A percentile compares a stretch with the other conserved stretches of the same genome.
These are phyloP conservation scores for Eutrigla gurnardus DNA, from an alignment of 2,797 vertebrate genomes.

Conservation along the genomic window DNA sequence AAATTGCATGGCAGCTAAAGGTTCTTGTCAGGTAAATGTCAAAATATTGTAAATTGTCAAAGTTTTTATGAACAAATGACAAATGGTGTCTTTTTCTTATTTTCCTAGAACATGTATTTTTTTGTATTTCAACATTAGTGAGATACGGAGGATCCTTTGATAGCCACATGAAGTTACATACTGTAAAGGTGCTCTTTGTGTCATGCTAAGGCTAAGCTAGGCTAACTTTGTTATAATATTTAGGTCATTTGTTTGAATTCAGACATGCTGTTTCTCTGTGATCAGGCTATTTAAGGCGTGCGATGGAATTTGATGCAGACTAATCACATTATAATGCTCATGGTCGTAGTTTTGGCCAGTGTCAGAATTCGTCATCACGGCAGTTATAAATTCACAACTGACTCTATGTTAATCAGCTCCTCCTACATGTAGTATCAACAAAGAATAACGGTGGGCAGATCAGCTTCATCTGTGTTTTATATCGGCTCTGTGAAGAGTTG, in stretches of 20 bases:
- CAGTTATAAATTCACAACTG: slow-evolving; percentile 29
- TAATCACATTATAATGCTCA: not conserved
- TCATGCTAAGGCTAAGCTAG: no score
- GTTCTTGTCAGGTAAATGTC: not conserved
- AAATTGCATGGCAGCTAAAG: not conserved
- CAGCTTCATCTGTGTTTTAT: slow-evolving; percentile 22
- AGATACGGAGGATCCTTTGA: not conserved
- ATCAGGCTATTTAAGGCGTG: not conserved
- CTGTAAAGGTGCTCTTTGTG: not conserved
- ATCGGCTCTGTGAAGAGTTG: slow-evolving; percentile 21
- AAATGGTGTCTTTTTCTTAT: not conserved
- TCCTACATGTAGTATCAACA: slow-evolving; percentile 27
- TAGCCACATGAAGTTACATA: not conserved
- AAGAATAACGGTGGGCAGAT: slow-evolving; percentile 27
- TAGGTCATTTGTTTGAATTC: not conserved
- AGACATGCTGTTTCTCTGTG: not conserved
- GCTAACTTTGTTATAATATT: not conserved
- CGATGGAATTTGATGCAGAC: not conserved
- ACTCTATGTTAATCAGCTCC: slow-evolving; percentile 32
- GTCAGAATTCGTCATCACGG: slow-evolving; percentile 18
- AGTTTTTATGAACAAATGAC: not conserved
- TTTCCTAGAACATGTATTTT: not conserved
- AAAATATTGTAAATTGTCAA: no score
- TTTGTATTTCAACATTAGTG: not conserved
- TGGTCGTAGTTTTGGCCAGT: slow-evolving; percentile 1